Conservation (phyloP, 2,797 vertebrate species). For the Hozukius guyotensis region DNA sequence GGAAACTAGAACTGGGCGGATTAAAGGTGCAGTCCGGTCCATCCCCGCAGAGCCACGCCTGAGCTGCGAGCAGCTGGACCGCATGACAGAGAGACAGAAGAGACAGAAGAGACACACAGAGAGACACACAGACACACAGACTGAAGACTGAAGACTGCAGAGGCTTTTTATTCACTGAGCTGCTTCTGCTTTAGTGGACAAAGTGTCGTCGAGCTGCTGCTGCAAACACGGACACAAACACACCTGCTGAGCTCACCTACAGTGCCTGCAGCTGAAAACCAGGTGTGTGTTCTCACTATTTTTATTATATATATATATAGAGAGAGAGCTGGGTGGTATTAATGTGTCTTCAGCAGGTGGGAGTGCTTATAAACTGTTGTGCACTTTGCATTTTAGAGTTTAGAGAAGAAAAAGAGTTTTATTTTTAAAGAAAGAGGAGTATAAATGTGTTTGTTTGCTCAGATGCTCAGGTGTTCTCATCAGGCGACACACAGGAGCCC, state of each 20-base stretch:
- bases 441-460: neutral
- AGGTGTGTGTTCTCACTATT: constrained; percentile 53
- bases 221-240: constrained; percentile 23
- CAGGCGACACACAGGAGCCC: neutral
- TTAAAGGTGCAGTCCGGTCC: constrained; percentile 25
- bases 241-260: constrained; percentile 39
- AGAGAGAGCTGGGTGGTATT: neutral
- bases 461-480: constrained; percentile 36
- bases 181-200: neutral
- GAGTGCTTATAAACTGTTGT: neutral
- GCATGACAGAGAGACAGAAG: constrained; percentile 24
- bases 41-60: constrained; percentile 25
- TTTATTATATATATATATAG: neutral
- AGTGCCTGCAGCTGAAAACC: constrained; percentile 68
- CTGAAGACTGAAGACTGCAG: neutral
- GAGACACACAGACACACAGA: too few species aligned
- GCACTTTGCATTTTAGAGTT: neutral
- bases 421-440: too few species aligned
- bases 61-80: constrained; percentile 23
- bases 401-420: neutral
- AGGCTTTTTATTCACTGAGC: neutral
- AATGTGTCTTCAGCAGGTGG: neutral
- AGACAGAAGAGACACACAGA: neutral
- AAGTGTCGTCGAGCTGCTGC: constrained; percentile 5
- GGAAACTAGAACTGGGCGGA: constrained; percentile 56